These are phyloP conservation scores for Pogonomyrmex barbatus DNA, from an alignment of 1,140 invertebrate species.

Conservation along the genomic window DNA sequence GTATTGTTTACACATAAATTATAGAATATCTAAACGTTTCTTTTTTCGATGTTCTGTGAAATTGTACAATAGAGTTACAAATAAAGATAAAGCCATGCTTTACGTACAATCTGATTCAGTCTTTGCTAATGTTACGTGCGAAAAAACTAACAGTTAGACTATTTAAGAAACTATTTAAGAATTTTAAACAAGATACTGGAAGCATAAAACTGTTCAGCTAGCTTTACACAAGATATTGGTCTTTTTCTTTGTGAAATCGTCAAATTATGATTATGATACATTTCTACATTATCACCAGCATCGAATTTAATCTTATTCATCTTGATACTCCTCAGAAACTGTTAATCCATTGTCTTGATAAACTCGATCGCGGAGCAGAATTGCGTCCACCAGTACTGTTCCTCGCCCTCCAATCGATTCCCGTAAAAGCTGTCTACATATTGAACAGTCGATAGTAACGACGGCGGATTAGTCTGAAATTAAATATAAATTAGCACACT, in stretches of 20 bases:
- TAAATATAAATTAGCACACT: neutral
- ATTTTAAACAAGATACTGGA: slow-evolving; percentile 42
- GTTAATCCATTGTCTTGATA: slow-evolving; percentile 98
- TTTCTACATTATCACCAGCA: slow-evolving; percentile 68
- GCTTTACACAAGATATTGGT: slow-evolving; percentile 60
- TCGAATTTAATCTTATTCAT: slow-evolving; percentile 41
- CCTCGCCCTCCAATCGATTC: slow-evolving; percentile 94
- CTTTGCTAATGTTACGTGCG: slow-evolving; percentile 59
- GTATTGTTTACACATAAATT: slow-evolving; percentile 64
- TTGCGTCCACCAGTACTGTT: slow-evolving; percentile 99
- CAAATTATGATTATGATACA: slow-evolving; percentile 71
- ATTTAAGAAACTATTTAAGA: slow-evolving; percentile 35
- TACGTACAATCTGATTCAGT: slow-evolving; percentile 65
- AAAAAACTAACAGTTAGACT: slow-evolving; percentile 59
- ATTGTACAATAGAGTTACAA: slow-evolving; percentile 62
- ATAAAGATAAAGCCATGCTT: slow-evolving; percentile 55
- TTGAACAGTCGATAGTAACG: slow-evolving; percentile 97
- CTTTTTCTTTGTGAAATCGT: slow-evolving; percentile 52
- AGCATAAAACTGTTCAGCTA: slow-evolving; percentile 49
- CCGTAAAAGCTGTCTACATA: slow-evolving; percentile 98
- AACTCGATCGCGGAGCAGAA: slow-evolving; percentile 98
- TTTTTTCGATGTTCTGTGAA: slow-evolving; percentile 57
- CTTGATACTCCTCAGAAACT: slow-evolving; percentile 54
- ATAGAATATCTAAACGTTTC: slow-evolving; percentile 56
- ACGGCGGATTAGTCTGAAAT: slow-evolving; percentile 95